phyloP scores from a whole-genome alignment of 2,113 vertebrate genomes.

The Catagonus wagneri region DNA sequence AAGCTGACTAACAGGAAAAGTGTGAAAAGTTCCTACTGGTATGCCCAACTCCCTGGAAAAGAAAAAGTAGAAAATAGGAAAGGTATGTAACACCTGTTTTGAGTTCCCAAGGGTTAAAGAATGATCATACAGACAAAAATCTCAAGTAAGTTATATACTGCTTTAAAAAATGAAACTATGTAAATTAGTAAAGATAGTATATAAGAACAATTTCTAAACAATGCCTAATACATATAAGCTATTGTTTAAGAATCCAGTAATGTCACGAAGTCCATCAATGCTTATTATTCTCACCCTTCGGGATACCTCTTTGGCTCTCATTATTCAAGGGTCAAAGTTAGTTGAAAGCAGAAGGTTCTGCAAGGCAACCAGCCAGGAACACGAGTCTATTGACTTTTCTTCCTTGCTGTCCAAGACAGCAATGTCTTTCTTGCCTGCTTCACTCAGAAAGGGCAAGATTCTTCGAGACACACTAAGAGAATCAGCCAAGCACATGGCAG shows the following conservation, averaged over 20 bases:
- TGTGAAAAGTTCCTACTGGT: constrained; percentile 60
- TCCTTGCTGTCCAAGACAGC: background rate
- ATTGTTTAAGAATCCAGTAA: constrained; percentile 19
- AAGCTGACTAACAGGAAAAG: constrained; percentile 56
- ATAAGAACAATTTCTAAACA: constrained; percentile 41
- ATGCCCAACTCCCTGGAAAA: background rate
- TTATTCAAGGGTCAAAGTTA: background rate
- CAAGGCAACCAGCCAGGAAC: background rate
- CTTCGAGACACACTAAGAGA: background rate
- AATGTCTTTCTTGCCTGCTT: constrained; percentile 31
- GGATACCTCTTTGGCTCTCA: constrained; percentile 2
- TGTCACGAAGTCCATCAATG: background rate
- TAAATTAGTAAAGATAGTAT: constrained; percentile 28
- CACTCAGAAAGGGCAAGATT: background rate
- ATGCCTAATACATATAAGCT: background rate
- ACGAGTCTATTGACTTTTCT: constrained; percentile 20
- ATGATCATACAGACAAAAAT: constrained; percentile 1
- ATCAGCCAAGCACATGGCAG: background rate
- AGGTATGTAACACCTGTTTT: background rate
- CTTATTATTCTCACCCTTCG: background rate
- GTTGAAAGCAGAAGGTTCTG: constrained; percentile 16
- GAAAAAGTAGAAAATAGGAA: constrained; percentile 54
- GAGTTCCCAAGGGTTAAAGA: constrained; percentile 31
- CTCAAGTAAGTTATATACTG: constrained; percentile 35
- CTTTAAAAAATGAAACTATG: constrained; percentile 38